Base-by-base conservation (phyloP, 2,888 invertebrate species). In the Dryobota labecula region DNA sequence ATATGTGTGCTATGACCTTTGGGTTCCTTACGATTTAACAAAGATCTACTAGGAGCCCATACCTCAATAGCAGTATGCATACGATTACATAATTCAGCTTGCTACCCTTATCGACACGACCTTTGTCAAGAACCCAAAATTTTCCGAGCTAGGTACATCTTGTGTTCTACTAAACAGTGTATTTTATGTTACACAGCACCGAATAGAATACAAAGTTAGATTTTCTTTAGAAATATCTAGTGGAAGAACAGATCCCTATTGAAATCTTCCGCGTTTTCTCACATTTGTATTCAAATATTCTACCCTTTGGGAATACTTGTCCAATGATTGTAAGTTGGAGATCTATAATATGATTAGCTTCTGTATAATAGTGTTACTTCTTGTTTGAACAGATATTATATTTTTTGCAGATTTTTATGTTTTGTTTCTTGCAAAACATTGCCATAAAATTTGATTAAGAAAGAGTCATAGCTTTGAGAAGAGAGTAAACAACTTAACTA, bases 201-300 rank as follows among this genome's bases (percentile, higher is more conserved):
- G 84, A 70, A 78, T 62, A 61, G 72, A 84, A 84, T 76, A 82
- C 80, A 65, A 75, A 82, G 69, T 80, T 64, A 83, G 53, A 68
- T 76, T 73, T 70, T 62, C 71, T 82, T 69, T 54, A 66, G 67
- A 82, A 80, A 78, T 75, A 71, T 75, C 56, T 81, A 71, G 53
- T 66, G 51, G 57, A 43, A 73, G 72, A 66, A 61, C 75, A 69
- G 81, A 84, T 86, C 80, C 76, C 85, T 68, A 87, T 87, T 78
- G 90, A 85, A 86, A 86, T 87, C 80, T 86, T 79, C 85, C 84
- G 85, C 75, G 68, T 81, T 57, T 76, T 71, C 66, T 70, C 86
- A 84, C 88, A 91, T 92, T 90, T 89, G 84, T 90, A 91, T 91
- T 91, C 90, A 90, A 89, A 90, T 90, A 88, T 89, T 87, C 86